phyloP scores from a whole-genome alignment of 37 sponge, comb jelly and placozoan genomes.

The Haliclona indistincta region DNA sequence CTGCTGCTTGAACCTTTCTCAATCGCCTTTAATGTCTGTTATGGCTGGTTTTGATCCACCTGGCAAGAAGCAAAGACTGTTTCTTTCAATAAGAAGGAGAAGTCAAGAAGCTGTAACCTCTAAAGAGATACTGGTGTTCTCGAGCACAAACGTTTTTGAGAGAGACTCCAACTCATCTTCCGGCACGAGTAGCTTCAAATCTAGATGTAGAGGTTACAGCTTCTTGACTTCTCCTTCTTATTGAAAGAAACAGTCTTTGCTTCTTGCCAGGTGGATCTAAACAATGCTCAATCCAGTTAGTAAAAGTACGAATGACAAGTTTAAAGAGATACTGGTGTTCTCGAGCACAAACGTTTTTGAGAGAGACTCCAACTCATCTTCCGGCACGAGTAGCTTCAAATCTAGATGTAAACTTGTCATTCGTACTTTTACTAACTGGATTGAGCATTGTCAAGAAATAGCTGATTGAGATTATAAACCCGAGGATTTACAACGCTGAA shows the following conservation, averaged over 20 bases:
- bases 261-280: neutral
- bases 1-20: neutral
- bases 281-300: neutral
- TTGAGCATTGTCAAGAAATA: neutral
- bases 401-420: neutral
- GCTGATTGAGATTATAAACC: neutral
- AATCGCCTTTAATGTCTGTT: neutral
- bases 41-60: neutral
- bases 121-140: too few species aligned
- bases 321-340: too few species aligned
- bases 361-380: too few species aligned
- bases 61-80: conserved; percentile 2
- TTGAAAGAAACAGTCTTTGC: neutral
- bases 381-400: too few species aligned
- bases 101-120: neutral
- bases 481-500: neutral
- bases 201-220: neutral
- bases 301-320: neutral
- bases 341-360: too few species aligned
- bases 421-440: neutral
- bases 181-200: too few species aligned
- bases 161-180: too few species aligned
- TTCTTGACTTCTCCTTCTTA: conserved; percentile 1
- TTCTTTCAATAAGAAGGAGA: neutral
- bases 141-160: too few species aligned